A percentile compares a stretch with the other conserved stretches of the same genome.
These are phyloP conservation scores for Lacerta viridis DNA, from an alignment of 2,797 vertebrate genomes.

Conservation along the genomic window DNA sequence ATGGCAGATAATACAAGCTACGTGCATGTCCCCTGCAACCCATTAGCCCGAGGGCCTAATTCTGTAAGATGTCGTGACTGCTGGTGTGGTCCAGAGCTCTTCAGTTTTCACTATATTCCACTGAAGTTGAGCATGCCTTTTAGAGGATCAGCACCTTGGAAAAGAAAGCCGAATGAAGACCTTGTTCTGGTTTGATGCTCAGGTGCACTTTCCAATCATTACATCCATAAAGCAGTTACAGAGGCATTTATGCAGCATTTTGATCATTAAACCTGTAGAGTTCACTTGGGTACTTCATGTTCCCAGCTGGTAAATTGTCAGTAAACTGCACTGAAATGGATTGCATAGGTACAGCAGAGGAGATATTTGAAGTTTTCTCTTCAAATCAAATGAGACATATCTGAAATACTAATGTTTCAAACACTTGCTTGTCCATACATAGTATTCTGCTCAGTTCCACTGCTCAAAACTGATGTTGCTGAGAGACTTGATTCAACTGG, in stretches of 20 bases:
- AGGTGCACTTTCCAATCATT: constrained; percentile 3
- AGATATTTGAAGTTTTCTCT: constrained; percentile 10
- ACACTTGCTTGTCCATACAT: not conserved
- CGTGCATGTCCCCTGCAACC: no score
- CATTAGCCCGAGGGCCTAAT: not conserved
- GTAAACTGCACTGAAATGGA: constrained; percentile 13
- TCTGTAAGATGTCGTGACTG: not conserved
- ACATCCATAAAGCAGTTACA: constrained; percentile 11
- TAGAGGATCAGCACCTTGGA: not conserved
- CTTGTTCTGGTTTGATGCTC: constrained; percentile 5
- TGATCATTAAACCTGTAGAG: constrained; percentile 9
- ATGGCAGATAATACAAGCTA: not conserved
- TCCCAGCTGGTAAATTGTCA: constrained; percentile 27
- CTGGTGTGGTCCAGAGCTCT: not conserved
- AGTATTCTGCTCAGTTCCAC: not conserved
- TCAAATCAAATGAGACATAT: constrained; percentile 22
- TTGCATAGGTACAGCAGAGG: constrained; percentile 4
- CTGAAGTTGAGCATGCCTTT: not conserved
- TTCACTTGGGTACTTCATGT: constrained; percentile 6
- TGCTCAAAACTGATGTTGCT: not conserved
- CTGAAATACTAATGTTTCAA: constrained; percentile 13
- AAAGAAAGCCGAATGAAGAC: not conserved
- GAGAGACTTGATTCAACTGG: no score
- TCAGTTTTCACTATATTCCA: not conserved
- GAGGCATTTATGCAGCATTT: not conserved